A percentile compares a stretch with the other conserved stretches of the same genome.
Conservation (phyloP, 1,140 invertebrate genomes). For the Babylonia areolata region DNA sequence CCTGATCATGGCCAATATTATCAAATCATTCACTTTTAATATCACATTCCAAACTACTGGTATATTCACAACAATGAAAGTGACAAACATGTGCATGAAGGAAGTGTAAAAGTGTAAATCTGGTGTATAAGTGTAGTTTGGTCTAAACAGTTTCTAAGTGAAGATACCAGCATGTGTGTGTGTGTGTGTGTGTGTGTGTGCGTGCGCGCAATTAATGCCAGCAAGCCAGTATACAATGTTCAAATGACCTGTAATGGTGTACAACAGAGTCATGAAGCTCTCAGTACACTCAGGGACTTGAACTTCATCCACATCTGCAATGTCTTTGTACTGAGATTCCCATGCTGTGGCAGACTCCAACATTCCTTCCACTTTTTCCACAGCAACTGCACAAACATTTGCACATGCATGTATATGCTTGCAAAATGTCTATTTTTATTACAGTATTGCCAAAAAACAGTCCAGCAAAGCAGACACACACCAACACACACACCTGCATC, state of each 20-base stretch:
- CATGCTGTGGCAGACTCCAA: slow-evolving; percentile 82
- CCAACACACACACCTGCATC: too few species aligned
- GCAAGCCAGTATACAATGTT: not conserved
- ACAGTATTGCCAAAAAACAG: too few species aligned
- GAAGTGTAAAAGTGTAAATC: too few species aligned
- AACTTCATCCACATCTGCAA: slow-evolving; percentile 80
- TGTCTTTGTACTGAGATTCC: slow-evolving; percentile 85
- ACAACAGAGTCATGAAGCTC: slow-evolving; percentile 84
- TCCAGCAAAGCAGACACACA: too few species aligned
- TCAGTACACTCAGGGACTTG: slow-evolving; percentile 76
- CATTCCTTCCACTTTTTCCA: slow-evolving; percentile 91
- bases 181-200: not conserved
- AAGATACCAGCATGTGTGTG: not conserved
- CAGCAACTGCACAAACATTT: slow-evolving; percentile 82
- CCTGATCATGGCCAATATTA: too few species aligned
- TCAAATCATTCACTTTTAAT: too few species aligned
- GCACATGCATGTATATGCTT: not conserved
- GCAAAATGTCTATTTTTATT: too few species aligned
- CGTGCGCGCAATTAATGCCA: not conserved
- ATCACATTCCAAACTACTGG: too few species aligned
- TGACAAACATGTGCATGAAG: too few species aligned
- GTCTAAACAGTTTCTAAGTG: too few species aligned
- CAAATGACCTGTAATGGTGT: slow-evolving; percentile 84
- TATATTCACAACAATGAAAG: too few species aligned
- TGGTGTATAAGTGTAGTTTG: too few species aligned